A percentile compares a stretch with the other conserved stretches of the same genome.
Conservation (phyloP, 2,797 vertebrate species). For the Zalophus californianus region DNA sequence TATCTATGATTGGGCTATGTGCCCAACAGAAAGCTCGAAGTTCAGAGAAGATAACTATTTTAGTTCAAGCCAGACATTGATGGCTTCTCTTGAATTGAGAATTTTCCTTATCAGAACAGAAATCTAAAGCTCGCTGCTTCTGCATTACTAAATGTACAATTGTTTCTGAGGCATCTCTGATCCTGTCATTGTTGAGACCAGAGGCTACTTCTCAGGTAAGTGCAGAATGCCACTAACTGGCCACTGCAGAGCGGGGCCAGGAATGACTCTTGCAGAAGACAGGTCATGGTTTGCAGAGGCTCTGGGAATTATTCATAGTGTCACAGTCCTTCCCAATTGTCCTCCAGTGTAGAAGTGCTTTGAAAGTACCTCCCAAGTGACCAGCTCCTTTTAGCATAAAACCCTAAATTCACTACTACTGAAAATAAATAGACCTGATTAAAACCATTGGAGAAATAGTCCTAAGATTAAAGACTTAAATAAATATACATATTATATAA, state of each 20-base stretch:
- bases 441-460: background rate
- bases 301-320: background rate
- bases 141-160: background rate
- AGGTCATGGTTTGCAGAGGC: background rate
- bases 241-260: no score
- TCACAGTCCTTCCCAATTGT: background rate
- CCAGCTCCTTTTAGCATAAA: background rate
- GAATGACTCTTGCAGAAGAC: background rate
- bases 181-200: background rate
- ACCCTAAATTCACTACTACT: background rate
- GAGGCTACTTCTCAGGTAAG: background rate
- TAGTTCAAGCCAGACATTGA: background rate
- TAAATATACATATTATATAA: background rate
- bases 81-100: background rate
- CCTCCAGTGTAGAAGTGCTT: background rate
- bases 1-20: no score
- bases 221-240: background rate
- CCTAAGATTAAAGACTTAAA: background rate
- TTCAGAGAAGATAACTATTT: background rate
- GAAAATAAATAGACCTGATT: background rate
- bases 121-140: background rate
- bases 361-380: background rate
- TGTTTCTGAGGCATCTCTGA: background rate
- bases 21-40: background rate
- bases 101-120: background rate